Evolutionary conservation across 2,113 vertebrate species (phyloP), one percentile per base, ranked within the genome.

Genomic region (Alexandromys fortis): DNA sequence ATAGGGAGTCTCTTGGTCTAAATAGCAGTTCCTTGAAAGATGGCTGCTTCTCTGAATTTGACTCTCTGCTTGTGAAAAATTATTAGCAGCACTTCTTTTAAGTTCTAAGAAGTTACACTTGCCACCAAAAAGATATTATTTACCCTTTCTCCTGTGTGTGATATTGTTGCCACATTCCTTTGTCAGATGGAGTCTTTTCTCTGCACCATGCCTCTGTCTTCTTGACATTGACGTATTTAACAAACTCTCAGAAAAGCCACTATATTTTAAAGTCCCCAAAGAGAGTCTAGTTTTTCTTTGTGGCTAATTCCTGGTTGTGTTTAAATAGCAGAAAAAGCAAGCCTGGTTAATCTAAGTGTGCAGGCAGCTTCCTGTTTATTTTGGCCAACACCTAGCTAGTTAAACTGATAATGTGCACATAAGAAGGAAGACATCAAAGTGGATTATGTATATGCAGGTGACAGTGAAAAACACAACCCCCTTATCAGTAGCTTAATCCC

Each of bases 261-360:
- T 35, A 52, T 42, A 77, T 63, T 86, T 92, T 75, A 72, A 91
- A 90, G 10, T 47, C 8, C 28, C 3, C 78, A 63, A 90, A 77
- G 16, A 94, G 22, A 94, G 12, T 49, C 33, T 55, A 95, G 75
- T 47, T 94, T 97, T 9, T 94, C 47, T 90, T 91, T 67, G 78
- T 95, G 86, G 78, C 78, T 89, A 81, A 86, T 75, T 92, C 45
- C 83, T 89, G 42, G 52, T 55, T 92, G 19, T 91, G 11, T 95
- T 93, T 96, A 95, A 95, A 82, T 78, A 82, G 83, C 45, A 94
- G 55, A 65, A 68, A 95, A 86, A 96, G 65, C 78, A 85, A 52
- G 52, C 45, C 73, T 86, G 28, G 4, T 90, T 89, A 63, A 91
- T 72, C 72, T 13, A 76, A 49, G 7, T 89, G 35, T 38, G 24